These are phyloP conservation scores for Clostera curtula DNA, from an alignment of 2,888 invertebrate species.

Conservation along the genomic window DNA sequence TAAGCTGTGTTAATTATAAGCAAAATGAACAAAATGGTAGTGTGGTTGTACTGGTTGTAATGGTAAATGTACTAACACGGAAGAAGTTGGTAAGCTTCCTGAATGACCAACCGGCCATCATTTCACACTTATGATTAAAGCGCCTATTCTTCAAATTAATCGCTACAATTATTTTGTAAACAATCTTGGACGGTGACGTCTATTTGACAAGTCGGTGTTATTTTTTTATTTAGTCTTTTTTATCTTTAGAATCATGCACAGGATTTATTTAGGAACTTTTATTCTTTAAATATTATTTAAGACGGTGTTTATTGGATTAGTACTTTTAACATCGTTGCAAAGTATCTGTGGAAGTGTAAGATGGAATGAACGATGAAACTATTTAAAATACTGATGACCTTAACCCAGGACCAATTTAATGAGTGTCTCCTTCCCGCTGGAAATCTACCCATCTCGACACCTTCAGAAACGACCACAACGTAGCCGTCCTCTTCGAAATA, in stretches of 20 bases:
- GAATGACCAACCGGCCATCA: conserved; percentile 45
- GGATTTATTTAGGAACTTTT: neutral
- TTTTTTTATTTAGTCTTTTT: conserved; percentile 7
- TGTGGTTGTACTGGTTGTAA: conserved; percentile 9
- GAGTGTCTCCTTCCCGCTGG: conserved; percentile 76
- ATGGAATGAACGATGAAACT: conserved; percentile 58
- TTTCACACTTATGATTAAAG: conserved; percentile 4
- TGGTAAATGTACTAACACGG: conserved; percentile 32
- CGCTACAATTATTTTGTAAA: conserved; percentile 15
- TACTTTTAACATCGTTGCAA: neutral
- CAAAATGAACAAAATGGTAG: conserved; percentile 20
- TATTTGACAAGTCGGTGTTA: conserved; percentile 8
- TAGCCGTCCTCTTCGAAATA: conserved; percentile 76
- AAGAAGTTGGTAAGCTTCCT: conserved; percentile 35
- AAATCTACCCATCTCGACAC: conserved; percentile 77
- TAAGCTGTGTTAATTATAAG: conserved; percentile 31
- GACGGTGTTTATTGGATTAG: too few relatives aligned
- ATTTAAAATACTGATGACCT: conserved; percentile 72
- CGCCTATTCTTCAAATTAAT: conserved; percentile 4
- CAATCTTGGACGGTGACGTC: conserved; percentile 13
- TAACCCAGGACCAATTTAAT: conserved; percentile 80
- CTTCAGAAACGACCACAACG: conserved; percentile 77
- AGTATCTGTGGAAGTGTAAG: conserved; percentile 38
- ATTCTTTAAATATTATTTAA: neutral
- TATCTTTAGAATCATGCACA: conserved; percentile 11